Evolutionary conservation across 2,113 vertebrate genomes (phyloP), one percentile per base, ranked within the genome.

Genomic region (Micromys minutus): DNA sequence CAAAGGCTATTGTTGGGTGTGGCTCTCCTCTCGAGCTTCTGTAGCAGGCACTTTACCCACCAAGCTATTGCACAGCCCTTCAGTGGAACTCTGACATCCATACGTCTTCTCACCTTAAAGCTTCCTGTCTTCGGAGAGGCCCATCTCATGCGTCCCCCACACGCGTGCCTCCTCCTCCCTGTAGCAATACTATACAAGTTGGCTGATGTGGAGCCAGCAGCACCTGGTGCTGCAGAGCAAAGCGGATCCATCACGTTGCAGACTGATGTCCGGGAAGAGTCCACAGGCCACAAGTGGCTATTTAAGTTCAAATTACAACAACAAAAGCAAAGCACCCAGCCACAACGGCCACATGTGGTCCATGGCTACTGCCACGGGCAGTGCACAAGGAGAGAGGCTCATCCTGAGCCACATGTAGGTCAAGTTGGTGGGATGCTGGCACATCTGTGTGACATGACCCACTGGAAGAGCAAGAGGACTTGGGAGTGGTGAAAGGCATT

Each of bases 371-470:
- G 0, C 3, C 0, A 4, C 1, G 34, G 57, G 1, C 1, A 21
- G 63, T 65, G 7, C 5, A 15, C 22, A 19, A 11, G 52, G 39
- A 52, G 19, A 8, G 71, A n/a, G 80, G 55, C 13, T 9, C 0
- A 0, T 47, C 50, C 3, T 12, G 55, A 50, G 63, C 80, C 29
- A 1, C 0, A 0, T 1, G 4, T 0, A 63, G 47, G 45, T 76
- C 79, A 19, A 4, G 3, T 19, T 1, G n/a, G 45, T 24, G 45
- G 79, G 34, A 5, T 11, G 57, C n/a, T 39, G 50, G 42, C 8
- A 39, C 5, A 75, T 39, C 42, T 72, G 7, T 36, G 2, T 10
- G 69, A n/a, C 13, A 10, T 3, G 10, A 0, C 34, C 71, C 19
- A 1, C 2, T 1, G 4, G 83, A 47, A 57, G 69, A 39, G 74